phyloP scores from a whole-genome alignment of 2,797 vertebrate genomes.

The Echeneis naucrates region DNA sequence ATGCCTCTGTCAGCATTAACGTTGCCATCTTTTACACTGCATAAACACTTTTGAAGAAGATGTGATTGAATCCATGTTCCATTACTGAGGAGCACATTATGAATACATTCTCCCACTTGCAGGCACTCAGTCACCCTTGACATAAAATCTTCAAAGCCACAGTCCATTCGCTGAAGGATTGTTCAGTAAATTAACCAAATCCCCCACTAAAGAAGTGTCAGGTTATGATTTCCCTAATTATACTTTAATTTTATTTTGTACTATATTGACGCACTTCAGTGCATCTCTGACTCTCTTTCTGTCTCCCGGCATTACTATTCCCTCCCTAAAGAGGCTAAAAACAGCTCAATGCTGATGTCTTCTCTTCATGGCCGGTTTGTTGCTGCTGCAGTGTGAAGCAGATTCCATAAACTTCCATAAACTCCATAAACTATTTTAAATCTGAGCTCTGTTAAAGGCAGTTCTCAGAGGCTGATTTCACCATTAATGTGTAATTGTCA shows the following conservation, averaged over 20 bases:
- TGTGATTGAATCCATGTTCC: constrained; percentile 61
- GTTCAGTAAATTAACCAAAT: constrained; percentile 85
- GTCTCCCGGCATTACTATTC: constrained; percentile 65
- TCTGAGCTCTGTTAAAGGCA: constrained; percentile 44
- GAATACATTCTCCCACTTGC: constrained; percentile 71
- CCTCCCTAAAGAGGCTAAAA: constrained; percentile 68
- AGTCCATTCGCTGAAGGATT: constrained; percentile 77
- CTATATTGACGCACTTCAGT: constrained; percentile 86
- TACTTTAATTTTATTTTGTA: constrained; percentile 86
- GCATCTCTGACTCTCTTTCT: constrained; percentile 71
- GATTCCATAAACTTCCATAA: constrained; percentile 38
- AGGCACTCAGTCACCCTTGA: constrained; percentile 77
- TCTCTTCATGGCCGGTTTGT: constrained; percentile 72
- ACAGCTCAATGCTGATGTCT: constrained; percentile 65
- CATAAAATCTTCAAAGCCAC: constrained; percentile 74
- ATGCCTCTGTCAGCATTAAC: constrained; percentile 41
- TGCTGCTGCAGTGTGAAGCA: constrained; percentile 45
- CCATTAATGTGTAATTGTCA: constrained; percentile 26
- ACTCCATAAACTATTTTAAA: too few species aligned
- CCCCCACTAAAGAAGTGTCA: constrained; percentile 81
- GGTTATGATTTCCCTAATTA: constrained; percentile 88
- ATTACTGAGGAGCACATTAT: constrained; percentile 69
- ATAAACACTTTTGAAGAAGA: constrained; percentile 60
- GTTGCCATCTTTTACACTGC: constrained; percentile 36
- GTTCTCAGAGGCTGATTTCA: constrained; percentile 27